Evolutionary conservation across 2,113 vertebrate genomes (phyloP).

Genomic region (Anthoscopus minutus): DNA sequence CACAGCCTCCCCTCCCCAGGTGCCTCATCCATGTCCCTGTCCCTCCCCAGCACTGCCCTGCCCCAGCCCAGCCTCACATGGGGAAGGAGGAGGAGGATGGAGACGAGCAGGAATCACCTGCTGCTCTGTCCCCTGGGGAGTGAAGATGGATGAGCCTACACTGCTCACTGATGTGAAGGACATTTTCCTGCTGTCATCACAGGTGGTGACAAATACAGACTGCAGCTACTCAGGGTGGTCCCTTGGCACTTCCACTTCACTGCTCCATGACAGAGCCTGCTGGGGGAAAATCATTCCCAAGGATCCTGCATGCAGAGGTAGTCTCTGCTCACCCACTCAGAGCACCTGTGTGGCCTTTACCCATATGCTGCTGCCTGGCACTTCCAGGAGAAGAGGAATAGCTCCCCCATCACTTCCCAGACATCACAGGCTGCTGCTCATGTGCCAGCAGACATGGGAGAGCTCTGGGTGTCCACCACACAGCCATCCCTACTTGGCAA

Average conservation of each 20-base stretch:
- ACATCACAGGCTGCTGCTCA: background rate
- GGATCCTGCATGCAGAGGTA: background rate
- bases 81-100: background rate
- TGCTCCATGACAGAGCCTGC: background rate
- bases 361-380: background rate
- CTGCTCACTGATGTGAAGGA: fast-evolving
- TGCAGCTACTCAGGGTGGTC: background rate
- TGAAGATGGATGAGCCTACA: background rate
- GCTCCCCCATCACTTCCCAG: background rate
- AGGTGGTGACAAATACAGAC: background rate
- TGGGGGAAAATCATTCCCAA: background rate
- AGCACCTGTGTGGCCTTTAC: background rate
- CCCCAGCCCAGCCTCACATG: no score
- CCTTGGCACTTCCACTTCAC: background rate
- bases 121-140: background rate
- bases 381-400: background rate
- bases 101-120: background rate
- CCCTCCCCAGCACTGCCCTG: background rate
- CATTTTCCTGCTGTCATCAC: background rate
- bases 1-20: background rate
- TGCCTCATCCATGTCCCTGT: background rate
- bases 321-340: background rate
- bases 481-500: fast-evolving
- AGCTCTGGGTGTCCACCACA: background rate
- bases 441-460: background rate